Percentiles rank a stretch among this genome's conserved stretches.
These are phyloP conservation scores for Premnoplex brunnescens DNA, from an alignment of 2,797 vertebrate genomes.

Conservation along the genomic window DNA sequence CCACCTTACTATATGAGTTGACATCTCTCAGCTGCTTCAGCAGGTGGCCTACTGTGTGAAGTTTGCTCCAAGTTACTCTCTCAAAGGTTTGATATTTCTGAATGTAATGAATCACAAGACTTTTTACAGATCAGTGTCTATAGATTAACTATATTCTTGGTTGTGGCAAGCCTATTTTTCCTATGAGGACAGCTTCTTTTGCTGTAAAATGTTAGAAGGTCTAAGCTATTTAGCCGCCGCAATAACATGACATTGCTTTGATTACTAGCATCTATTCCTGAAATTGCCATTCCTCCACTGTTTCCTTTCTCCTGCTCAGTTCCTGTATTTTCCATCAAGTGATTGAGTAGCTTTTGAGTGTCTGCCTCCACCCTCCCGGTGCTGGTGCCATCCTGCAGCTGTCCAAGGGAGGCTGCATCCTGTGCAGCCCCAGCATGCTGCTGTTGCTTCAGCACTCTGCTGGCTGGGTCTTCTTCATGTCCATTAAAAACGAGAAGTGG, in stretches of 20 bases:
- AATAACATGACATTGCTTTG: background rate
- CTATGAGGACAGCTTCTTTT: background rate
- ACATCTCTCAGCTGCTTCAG: constrained; percentile 14
- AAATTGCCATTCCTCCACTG: background rate
- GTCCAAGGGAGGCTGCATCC: background rate
- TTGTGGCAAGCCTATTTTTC: background rate
- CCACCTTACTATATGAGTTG: constrained; percentile 2
- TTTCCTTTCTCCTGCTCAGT: background rate
- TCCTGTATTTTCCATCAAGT: background rate
- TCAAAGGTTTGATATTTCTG: background rate
- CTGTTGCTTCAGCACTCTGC: background rate
- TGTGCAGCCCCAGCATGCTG: rapidly evolving
- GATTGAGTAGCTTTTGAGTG: background rate
- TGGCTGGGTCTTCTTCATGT: background rate
- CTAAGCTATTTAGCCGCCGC: background rate
- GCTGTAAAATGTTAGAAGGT: background rate
- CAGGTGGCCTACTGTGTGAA: background rate
- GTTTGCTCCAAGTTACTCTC: background rate
- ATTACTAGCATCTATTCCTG: background rate
- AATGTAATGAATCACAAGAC: background rate
- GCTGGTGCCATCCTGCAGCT: background rate
- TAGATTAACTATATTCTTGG: background rate
- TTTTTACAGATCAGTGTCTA: background rate
- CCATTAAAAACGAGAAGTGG: constrained; percentile 5
- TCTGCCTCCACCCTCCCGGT: background rate